Percentiles rank a stretch among this genome's conserved stretches.
These are phyloP conservation scores for Enteromius thamalakanensis DNA, from an alignment of 2,797 vertebrate genomes.

Conservation along the genomic window DNA sequence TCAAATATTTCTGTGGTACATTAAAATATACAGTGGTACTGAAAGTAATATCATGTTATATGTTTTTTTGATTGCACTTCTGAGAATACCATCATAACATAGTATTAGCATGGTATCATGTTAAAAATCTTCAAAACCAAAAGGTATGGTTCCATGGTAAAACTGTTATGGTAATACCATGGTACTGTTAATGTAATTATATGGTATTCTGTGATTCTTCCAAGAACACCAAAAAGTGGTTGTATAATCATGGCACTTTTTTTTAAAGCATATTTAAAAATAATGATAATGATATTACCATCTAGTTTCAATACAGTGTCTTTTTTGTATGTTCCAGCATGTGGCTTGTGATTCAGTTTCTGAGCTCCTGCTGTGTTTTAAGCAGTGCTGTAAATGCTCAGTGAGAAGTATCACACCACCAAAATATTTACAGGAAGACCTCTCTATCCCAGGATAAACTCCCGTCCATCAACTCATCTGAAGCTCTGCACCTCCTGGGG, in stretches of 20 bases:
- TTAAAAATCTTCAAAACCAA: not conserved
- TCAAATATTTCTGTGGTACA: not conserved
- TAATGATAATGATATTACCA: not conserved
- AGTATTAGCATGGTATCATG: not conserved
- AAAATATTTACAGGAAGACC: conserved; percentile 21
- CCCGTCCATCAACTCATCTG: conserved; percentile 22
- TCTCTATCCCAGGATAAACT: conserved; percentile 33
- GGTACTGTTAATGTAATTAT: not conserved
- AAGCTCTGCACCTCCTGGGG: not conserved
- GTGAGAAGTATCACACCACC: not conserved
- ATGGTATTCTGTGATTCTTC: not conserved
- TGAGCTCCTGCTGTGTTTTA: conserved; percentile 24
- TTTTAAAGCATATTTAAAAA: not conserved
- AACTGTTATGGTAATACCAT: not conserved
- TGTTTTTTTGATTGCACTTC: not conserved
- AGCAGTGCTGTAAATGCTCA: not conserved
- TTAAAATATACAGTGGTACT: not conserved
- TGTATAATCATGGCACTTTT: not conserved
- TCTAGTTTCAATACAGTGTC: not conserved
- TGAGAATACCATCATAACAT: not conserved
- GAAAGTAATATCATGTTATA: not conserved
- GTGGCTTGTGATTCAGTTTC: conserved; percentile 2
- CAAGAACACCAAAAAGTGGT: not conserved
- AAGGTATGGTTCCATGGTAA: not conserved
- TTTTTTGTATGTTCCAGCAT: not conserved